These are phyloP conservation scores for Pristionchus exspectatus DNA, from an alignment of 2,888 invertebrate genomes.

Conservation along the genomic window DNA sequence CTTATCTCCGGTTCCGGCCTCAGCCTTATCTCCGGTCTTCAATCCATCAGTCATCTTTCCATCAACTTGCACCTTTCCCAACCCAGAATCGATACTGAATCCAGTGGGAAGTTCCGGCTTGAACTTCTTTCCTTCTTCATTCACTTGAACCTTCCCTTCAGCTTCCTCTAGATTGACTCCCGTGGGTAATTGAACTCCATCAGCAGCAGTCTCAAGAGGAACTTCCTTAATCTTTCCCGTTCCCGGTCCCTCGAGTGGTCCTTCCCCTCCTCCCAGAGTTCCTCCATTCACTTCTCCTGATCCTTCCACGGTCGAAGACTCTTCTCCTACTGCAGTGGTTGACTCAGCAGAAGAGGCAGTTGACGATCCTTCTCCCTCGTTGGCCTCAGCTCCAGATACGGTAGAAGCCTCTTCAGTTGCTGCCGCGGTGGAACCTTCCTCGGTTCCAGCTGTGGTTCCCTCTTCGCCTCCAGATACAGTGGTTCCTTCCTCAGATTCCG, in stretches of 20 bases:
- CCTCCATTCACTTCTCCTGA: constrained; percentile 58
- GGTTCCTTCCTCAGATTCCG: constrained; percentile 54
- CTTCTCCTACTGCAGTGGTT: constrained; percentile 48
- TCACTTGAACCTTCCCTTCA: neutral
- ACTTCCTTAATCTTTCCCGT: constrained; percentile 53
- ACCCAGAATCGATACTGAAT: constrained; percentile 41
- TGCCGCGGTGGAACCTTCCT: constrained; percentile 53
- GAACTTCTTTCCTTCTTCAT: constrained; percentile 27
- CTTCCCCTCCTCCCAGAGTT: constrained; percentile 35
- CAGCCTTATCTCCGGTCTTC: neutral
- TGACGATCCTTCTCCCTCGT: constrained; percentile 57
- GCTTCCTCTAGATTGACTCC: constrained; percentile 31
- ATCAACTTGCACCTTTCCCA: constrained; percentile 1
- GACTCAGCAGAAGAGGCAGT: constrained; percentile 38
- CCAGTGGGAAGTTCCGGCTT: constrained; percentile 1
- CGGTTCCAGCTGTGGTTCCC: constrained; percentile 42
- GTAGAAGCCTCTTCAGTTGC: constrained; percentile 57
- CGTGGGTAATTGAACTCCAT: constrained; percentile 53
- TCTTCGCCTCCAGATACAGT: constrained; percentile 57
- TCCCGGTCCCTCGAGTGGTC: constrained; percentile 47
- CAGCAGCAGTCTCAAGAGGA: constrained; percentile 58
- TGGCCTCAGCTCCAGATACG: constrained; percentile 39
- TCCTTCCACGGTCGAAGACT: constrained; percentile 54
- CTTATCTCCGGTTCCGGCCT: neutral
- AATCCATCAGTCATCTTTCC: constrained; percentile 6